phyloP scores from a whole-genome alignment of 2,888 invertebrate genomes.

The Heliconius charithonia region DNA sequence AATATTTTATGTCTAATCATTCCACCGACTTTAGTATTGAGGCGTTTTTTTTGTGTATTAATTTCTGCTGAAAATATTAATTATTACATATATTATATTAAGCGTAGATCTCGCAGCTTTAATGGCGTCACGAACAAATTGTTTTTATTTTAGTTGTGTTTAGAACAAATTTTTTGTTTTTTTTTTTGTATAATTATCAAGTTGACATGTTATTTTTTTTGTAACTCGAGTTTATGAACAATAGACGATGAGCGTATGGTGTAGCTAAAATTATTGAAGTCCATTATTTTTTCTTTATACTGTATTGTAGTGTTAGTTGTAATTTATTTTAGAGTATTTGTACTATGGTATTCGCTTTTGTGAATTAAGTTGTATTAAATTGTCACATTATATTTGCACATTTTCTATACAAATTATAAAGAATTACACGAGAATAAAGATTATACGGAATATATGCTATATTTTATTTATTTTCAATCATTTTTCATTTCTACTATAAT shows the following conservation, averaged over 20 bases:
- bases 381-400: conserved; percentile 79
- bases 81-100: not conserved
- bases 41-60: conserved; percentile 26
- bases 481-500: not conserved
- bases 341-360: conserved; percentile 66
- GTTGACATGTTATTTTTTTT: conserved; percentile 34
- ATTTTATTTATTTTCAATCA: conserved; percentile 41
- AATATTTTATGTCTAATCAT: conserved; percentile 65
- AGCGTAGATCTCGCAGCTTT: conserved; percentile 38
- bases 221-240: conserved; percentile 27
- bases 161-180: conserved; percentile 34
- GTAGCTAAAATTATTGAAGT: conserved; percentile 12
- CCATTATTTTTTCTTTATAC: conserved; percentile 23
- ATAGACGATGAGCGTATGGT: conserved; percentile 23
- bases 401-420: conserved; percentile 79
- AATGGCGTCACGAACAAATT: conserved; percentile 36
- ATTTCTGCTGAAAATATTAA: conserved; percentile 21
- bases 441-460: conserved; percentile 52
- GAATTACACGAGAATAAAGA: conserved; percentile 77
- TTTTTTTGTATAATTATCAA: conserved; percentile 29
- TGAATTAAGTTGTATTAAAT: conserved; percentile 71
- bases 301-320: conserved; percentile 46
- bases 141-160: conserved; percentile 29
- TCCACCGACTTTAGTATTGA: conserved; percentile 71
- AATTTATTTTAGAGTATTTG: conserved; percentile 64